Evolutionary conservation across 2,888 invertebrate genomes (phyloP).

Genomic region (Hyposoter dolosus): DNA sequence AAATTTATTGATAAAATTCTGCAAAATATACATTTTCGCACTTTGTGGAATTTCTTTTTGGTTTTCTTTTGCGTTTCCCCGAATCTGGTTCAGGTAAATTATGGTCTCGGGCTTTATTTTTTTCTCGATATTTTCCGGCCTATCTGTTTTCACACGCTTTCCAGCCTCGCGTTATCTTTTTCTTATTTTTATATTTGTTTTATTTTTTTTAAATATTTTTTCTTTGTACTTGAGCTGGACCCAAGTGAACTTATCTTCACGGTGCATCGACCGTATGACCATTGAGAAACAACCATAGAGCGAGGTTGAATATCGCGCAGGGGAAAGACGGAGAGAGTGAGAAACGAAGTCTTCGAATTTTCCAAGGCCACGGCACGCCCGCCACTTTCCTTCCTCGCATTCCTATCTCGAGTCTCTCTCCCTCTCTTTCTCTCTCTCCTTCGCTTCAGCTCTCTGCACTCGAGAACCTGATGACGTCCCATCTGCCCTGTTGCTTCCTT

Average conservation of each 20-base stretch:
- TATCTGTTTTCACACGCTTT: conserved; percentile 35
- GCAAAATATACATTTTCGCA: neutral
- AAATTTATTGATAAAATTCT: neutral
- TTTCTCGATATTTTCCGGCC: neutral
- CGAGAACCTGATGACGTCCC: conserved; percentile 55
- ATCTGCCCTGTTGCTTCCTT: conserved; percentile 60
- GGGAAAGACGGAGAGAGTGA: conserved; percentile 7
- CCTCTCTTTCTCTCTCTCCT: conserved; percentile 30
- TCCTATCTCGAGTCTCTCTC: conserved; percentile 57
- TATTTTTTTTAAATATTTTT: conserved; percentile 6
- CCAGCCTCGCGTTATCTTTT: conserved; percentile 5
- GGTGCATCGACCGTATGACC: conserved; percentile 46
- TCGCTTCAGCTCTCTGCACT: conserved; percentile 7
- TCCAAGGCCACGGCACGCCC: conserved; percentile 67
- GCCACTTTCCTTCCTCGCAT: conserved; percentile 66
- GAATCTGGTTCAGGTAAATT: conserved; percentile 1
- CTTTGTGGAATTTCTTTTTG: neutral
- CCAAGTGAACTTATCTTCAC: conserved; percentile 20
- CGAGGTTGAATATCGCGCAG: neutral
- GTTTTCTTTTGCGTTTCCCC: neutral
- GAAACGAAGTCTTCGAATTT: conserved; percentile 60
- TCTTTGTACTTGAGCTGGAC: conserved; percentile 11
- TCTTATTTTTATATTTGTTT: neutral
- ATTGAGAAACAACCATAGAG: conserved; percentile 3
- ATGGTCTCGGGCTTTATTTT: neutral